Base-by-base conservation (phyloP, 2,113 vertebrate genomes). In the Nibea albiflora region DNA sequence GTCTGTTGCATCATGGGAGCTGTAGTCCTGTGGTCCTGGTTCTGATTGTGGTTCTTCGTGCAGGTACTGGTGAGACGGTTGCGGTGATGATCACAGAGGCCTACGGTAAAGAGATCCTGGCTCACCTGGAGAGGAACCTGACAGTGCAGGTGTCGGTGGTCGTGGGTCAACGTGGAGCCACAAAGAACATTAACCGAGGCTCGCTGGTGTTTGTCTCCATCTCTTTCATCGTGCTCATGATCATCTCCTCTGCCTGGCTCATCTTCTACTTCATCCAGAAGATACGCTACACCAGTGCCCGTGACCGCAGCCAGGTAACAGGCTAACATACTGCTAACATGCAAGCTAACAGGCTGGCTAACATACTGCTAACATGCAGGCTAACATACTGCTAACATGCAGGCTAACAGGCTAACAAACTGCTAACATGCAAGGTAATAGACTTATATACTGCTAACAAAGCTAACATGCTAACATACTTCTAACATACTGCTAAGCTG, bases 231-330 rank as follows among this genome's bases (percentile, higher is more conserved):
- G 97, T 99, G 77, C 95, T 99, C 89, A 98, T 99, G 97, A 97
- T 99, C 76, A 98, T 99, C 94, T 98, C 97, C 35, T 98, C 98
- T 5, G 97, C 98, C 0, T 99, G 98, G 98, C 96, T 99, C 88
- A 96, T 99, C 93, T 99, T 99, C 95, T 99, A 99, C 95, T 99
- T 98, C 95, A 98, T 99, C 88, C 98, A 99, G 94, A 98, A 98
- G 96, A 97, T 99, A 87, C 96, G 97, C 89, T 96, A 97, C 90
- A 97, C 96, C 78, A 97, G 95, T 47, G 95, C 97, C 57, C 96
- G 97, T 2, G 96, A 98, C 93, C 96, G 97, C 79, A 98, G 97
- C 90, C 98, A 99, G 97, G 98, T 99, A 54, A 26, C 54, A 47
- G 0, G n/a, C 57, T 61, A 64, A 26, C 12, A 64, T 1, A n/a